Evolutionary conservation across 2,888 invertebrate genomes (phyloP).

Genomic region (Rutpela maculata): DNA sequence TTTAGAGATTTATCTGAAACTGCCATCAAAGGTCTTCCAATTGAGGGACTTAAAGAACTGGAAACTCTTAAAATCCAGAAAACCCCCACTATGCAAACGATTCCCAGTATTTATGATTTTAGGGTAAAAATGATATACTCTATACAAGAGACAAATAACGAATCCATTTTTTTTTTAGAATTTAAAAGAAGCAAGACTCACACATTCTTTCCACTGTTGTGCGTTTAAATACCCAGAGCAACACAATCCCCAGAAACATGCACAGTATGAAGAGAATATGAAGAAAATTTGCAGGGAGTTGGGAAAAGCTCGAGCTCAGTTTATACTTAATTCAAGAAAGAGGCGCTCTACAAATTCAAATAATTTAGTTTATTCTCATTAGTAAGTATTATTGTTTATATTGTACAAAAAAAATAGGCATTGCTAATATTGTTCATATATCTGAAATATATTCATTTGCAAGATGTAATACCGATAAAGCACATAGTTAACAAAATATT

Average conservation of each 20-base stretch:
- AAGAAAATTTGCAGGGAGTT: conserved; percentile 63
- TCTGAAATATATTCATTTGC: too few relatives aligned
- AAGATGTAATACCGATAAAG: too few relatives aligned
- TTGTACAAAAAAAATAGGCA: background rate
- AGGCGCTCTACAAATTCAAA: conserved; percentile 46
- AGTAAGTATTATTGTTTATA: conserved; percentile 49
- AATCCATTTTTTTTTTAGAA: conserved; percentile 74
- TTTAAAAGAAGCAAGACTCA: conserved; percentile 83
- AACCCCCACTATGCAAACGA: conserved; percentile 85
- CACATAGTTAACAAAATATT: too few relatives aligned
- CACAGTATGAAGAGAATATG: conserved; percentile 78
- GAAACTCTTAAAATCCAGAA: conserved; percentile 84
- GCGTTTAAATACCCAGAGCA: conserved; percentile 89
- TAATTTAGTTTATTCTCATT: conserved; percentile 37
- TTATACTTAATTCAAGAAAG: conserved; percentile 44
- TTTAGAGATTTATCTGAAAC: conserved; percentile 89
- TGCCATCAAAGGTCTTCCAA: conserved; percentile 84
- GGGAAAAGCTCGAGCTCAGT: conserved; percentile 43
- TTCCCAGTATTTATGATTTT: conserved; percentile 90
- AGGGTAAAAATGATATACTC: conserved; percentile 75
- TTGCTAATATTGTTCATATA: background rate
- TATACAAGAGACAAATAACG: background rate
- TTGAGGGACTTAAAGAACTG: conserved; percentile 82
- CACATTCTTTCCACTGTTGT: conserved; percentile 93
- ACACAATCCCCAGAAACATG: conserved; percentile 84